Evolutionary conservation across 2,888 invertebrate species (phyloP), one percentile per base, ranked within the genome.

Genomic region (Meiosimyza decipiens): DNA sequence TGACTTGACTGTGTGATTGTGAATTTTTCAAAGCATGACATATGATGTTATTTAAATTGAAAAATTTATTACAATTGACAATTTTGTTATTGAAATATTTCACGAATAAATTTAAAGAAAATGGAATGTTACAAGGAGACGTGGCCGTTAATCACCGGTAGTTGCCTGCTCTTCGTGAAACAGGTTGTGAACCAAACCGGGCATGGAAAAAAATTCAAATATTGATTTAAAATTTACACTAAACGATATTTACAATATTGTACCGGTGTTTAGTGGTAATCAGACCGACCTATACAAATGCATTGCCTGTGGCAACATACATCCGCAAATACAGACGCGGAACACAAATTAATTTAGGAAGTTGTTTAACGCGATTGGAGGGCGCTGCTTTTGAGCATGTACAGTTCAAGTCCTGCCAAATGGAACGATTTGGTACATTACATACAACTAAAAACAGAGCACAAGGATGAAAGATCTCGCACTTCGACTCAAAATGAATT

Each of bases 401-500:
- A 54, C 54, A 54, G 11, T 54, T 54, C 15, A 13, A 54, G 18
- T 54, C 18, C n/a, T 54, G 15, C 54, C 54, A 15, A 54, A 4
- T 54, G 54, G 54, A 54, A 54, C n/a, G 11, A 54, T 15, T 54
- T 54, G 54, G 54, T 54, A 16, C 16, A 54, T n/a, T n/a, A n/a
- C n/a, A n/a, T n/a, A 11, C n/a, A 54, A n/a, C 9, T 15, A 18
- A n/a, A 54, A 16, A 54, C 1, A n/a, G 3, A 54, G 15, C n/a
- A n/a, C 15, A 54, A 54, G 1, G 16, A 54, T 9, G 54, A 54
- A 2, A n/a, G 16, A 3, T 54, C n/a, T 1, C n/a, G 16, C 2
- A 15, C 54, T 18, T 54, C 54, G 1, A n/a, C 3, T 2, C 54
- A 54, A 54, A n/a, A 54, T 54, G n/a, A 54, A 54, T n/a, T 54